phyloP scores from a whole-genome alignment of 2,888 invertebrate genomes.

The Pristionchus fissidentatus region DNA sequence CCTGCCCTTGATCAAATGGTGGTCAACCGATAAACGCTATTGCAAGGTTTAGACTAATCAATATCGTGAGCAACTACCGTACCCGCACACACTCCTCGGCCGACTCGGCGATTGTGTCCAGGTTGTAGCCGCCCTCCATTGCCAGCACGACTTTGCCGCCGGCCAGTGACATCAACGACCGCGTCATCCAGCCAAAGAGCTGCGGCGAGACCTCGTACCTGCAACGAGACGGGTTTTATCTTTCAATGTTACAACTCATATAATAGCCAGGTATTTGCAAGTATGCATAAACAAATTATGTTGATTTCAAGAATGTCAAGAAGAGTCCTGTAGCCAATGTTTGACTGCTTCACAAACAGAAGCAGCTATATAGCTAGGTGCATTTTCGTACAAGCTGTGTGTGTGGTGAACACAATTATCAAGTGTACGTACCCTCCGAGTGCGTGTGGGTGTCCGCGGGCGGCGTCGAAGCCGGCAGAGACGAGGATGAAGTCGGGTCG shows the following conservation, averaged over 20 bases:
- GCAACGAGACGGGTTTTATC: conserved; percentile 52
- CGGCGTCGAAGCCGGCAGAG: conserved; percentile 98
- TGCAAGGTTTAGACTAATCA: too few relatives aligned
- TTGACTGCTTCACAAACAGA: too few relatives aligned
- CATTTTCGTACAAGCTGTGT: too few relatives aligned
- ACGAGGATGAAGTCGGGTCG: conserved; percentile 83
- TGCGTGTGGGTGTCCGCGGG: conserved; percentile 92
- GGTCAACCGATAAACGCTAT: too few relatives aligned
- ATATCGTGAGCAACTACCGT: neutral
- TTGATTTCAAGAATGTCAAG: too few relatives aligned
- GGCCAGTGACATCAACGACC: conserved; percentile 90
- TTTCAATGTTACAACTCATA: neutral
- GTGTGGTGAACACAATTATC: too few relatives aligned
- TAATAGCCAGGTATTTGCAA: neutral
- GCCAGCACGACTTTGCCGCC: conserved; percentile 71
- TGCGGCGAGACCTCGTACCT: conserved; percentile 92
- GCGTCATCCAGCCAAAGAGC: conserved; percentile 88
- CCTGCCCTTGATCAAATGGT: neutral
- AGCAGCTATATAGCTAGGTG: too few relatives aligned
- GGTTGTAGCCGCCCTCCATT: conserved; percentile 85
- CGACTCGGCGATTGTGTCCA: conserved; percentile 95
- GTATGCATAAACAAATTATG: too few relatives aligned
- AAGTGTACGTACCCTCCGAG: conserved; percentile 87
- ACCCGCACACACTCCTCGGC: conserved; percentile 96
- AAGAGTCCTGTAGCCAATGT: too few relatives aligned